Percentiles rank a stretch among this genome's conserved stretches.
These are phyloP conservation scores for Andrena fulva DNA, from an alignment of 2,888 invertebrate genomes.

Conservation along the genomic window DNA sequence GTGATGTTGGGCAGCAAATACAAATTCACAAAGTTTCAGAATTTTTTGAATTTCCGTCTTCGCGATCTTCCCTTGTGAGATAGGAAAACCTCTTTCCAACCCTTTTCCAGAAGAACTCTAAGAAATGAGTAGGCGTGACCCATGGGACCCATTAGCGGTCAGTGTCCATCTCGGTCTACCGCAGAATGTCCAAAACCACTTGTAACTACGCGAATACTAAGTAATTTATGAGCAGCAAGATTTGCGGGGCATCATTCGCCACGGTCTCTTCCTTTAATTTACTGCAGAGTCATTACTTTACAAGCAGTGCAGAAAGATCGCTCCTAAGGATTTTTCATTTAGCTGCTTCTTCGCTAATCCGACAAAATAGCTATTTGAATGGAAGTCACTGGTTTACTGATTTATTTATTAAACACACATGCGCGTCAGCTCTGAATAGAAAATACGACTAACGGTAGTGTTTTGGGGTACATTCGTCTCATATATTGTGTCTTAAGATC, in stretches of 20 bases:
- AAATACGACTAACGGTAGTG: background rate
- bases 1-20: no score
- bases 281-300: constrained; percentile 70
- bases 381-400: background rate
- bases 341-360: constrained; percentile 9
- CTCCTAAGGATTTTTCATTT: constrained; percentile 5
- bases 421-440: background rate
- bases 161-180: constrained; percentile 74
- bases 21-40: no score
- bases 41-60: no score
- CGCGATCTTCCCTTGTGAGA: no score
- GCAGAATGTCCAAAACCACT: constrained; percentile 74
- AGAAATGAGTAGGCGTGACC: constrained; percentile 67
- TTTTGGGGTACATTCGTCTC: background rate
- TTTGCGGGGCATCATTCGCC: constrained; percentile 70
- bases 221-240: constrained; percentile 78
- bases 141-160: constrained; percentile 78
- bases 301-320: constrained; percentile 48
- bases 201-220: constrained; percentile 72
- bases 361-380: background rate
- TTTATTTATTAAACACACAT: background rate
- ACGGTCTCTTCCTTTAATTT: constrained; percentile 63
- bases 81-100: constrained; percentile 16
- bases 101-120: constrained; percentile 17
- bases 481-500: background rate